A percentile compares a stretch with the other conserved stretches of the same genome.
phyloP scores from a whole-genome alignment of 2,888 invertebrate species.

The Torymus tubicola region DNA sequence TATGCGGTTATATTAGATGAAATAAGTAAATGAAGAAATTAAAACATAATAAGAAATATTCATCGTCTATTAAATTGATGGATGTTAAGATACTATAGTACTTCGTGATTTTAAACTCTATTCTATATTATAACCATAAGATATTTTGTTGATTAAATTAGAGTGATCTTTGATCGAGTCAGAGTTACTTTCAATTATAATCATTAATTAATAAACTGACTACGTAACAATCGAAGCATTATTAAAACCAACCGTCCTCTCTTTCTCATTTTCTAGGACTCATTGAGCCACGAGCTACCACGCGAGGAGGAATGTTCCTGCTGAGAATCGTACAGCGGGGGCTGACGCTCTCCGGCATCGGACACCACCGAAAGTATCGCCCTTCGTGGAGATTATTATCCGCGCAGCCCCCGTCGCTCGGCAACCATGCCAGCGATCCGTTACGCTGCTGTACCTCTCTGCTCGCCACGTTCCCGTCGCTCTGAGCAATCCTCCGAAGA shows the following conservation, averaged over 20 bases:
- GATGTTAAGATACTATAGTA: too few relatives aligned
- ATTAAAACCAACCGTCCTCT: neutral
- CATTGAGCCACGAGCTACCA: conserved; percentile 67
- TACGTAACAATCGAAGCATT: too few relatives aligned
- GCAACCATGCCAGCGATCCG: conserved; percentile 65
- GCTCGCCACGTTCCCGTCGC: conserved; percentile 48
- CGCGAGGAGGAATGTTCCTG: conserved; percentile 73
- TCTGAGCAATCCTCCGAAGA: conserved; percentile 67
- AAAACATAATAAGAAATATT: too few relatives aligned
- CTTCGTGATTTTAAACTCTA: too few relatives aligned
- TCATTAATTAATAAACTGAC: too few relatives aligned
- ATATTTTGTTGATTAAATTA: too few relatives aligned
- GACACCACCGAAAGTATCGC: conserved; percentile 5
- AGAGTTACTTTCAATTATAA: too few relatives aligned
- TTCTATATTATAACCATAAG: too few relatives aligned
- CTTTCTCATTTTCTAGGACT: conserved; percentile 63
- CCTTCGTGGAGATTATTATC: conserved; percentile 1
- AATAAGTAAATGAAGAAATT: too few relatives aligned
- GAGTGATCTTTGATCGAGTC: too few relatives aligned
- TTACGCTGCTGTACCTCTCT: conserved; percentile 19
- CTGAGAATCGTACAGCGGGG: conserved; percentile 71
- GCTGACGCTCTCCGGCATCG: conserved; percentile 65
- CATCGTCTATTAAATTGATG: too few relatives aligned
- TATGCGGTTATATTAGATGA: too few relatives aligned
- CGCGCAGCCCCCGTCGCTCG: conserved; percentile 62